Evolutionary conservation across 2,797 vertebrate species (phyloP).

Genomic region (Champsocephalus gunnari): DNA sequence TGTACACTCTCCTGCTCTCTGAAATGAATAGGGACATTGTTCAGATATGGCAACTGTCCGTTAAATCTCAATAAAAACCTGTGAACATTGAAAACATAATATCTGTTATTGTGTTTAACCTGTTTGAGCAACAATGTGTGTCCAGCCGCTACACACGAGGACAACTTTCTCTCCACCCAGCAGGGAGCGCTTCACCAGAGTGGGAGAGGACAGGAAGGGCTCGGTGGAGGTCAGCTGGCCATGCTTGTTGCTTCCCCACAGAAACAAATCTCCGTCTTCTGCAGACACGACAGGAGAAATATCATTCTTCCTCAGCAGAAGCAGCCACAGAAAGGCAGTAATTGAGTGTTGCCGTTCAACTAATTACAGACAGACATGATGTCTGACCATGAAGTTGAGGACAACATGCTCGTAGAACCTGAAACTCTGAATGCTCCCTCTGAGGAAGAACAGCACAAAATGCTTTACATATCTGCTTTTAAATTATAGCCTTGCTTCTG

Average conservation of each 20-base stretch:
- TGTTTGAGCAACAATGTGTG: conserved; percentile 90
- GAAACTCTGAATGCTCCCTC: conserved; percentile 4
- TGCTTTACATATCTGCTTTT: conserved; percentile 3
- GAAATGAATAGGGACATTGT: conserved; percentile 41
- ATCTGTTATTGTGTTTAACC: conserved; percentile 76
- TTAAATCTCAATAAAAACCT: background rate
- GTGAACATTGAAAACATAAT: background rate
- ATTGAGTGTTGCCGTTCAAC: conserved; percentile 34
- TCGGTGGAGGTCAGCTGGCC: conserved; percentile 86
- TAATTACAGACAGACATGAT: conserved; percentile 38
- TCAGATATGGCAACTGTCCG: conserved; percentile 6
- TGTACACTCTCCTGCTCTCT: conserved; percentile 91
- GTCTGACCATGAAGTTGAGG: conserved; percentile 18
- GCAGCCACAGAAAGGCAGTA: conserved; percentile 37
- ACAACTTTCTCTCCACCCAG: conserved; percentile 85
- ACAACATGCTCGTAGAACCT: background rate
- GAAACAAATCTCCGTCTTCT: conserved; percentile 88
- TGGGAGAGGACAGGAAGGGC: conserved; percentile 84
- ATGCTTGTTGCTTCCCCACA: conserved; percentile 95
- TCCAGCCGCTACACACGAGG: conserved; percentile 93
- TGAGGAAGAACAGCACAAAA: conserved; percentile 3
- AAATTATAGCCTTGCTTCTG: background rate
- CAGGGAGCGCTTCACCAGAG: conserved; percentile 77
- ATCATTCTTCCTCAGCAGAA: conserved; percentile 36
- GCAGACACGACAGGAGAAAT: conserved; percentile 25